These are phyloP conservation scores for Porites australiensis DNA, from an alignment of 64 coral and sea anemone genomes.

Conservation along the genomic window DNA sequence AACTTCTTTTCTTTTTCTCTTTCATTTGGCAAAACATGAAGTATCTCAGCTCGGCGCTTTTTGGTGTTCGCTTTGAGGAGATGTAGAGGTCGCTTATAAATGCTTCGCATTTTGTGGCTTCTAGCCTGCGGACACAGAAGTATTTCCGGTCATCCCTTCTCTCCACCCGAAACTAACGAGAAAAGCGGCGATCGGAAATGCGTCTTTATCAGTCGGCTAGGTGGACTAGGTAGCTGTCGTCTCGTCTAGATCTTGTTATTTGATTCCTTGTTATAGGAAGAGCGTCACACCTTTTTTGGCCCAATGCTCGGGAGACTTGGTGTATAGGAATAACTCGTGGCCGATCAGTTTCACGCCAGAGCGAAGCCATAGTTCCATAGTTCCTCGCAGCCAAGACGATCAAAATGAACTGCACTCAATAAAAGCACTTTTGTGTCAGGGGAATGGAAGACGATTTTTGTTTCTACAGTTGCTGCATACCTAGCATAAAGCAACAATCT, in stretches of 20 bases:
- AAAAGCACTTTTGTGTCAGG: constrained; percentile 42
- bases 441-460: background rate
- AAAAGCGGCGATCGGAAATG: no score
- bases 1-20: background rate
- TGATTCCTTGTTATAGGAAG: no score
- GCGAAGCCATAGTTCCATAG: constrained; percentile 33
- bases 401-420: background rate
- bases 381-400: background rate
- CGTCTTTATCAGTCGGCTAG: no score
- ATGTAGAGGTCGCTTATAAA: constrained; percentile 59
- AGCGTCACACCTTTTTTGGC: no score
- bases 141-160: background rate
- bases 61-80: constrained; percentile 21
- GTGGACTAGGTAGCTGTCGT: no score
- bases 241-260: no score
- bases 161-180: no score
- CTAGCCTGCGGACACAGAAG: no score
- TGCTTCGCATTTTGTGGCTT: background rate
- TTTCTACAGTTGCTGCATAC: background rate
- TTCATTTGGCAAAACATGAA: constrained; percentile 67
- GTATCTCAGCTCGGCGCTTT: constrained; percentile 52
- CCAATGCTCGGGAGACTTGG: no score
- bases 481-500: constrained; percentile 40
- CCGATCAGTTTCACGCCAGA: background rate
- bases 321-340: no score